phyloP scores from a whole-genome alignment of 1,140 invertebrate genomes.

The Caenorhabditis briggsae region DNA sequence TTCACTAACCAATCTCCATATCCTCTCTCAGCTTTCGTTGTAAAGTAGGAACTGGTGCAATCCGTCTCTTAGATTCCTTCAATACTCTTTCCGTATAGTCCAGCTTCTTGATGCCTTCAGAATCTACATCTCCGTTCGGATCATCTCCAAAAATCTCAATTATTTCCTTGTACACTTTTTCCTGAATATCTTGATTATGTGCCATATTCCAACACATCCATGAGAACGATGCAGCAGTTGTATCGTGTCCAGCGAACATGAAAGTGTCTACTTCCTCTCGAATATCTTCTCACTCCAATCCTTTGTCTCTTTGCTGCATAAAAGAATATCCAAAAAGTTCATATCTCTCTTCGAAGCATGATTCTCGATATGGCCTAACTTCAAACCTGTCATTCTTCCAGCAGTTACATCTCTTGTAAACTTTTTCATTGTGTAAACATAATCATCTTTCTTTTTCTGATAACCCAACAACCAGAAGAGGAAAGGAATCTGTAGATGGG shows the following conservation, averaged over 20 bases:
- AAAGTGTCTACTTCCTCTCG: slow-evolving; percentile 86
- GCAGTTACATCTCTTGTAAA: slow-evolving; percentile 10
- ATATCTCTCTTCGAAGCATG: slow-evolving; percentile 75
- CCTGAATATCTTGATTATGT: slow-evolving; percentile 81
- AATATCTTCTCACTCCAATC: slow-evolving; percentile 81
- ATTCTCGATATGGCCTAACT: slow-evolving; percentile 65
- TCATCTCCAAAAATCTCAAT: slow-evolving; percentile 82
- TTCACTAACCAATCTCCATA: slow-evolving; percentile 79
- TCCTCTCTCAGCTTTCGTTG: slow-evolving; percentile 84
- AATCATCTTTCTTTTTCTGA: slow-evolving; percentile 7
- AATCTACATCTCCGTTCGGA: slow-evolving; percentile 83
- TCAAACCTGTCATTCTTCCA: slow-evolving; percentile 23
- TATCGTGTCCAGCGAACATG: slow-evolving; percentile 88
- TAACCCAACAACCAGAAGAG: not conserved
- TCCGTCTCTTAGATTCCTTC: slow-evolving; percentile 84
- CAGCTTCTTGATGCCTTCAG: slow-evolving; percentile 87
- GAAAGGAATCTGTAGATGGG: not conserved
- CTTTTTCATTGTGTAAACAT: not conserved
- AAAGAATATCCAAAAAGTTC: slow-evolving; percentile 91
- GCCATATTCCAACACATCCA: slow-evolving; percentile 80
- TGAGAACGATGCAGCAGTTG: slow-evolving; percentile 87
- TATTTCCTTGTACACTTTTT: slow-evolving; percentile 85
- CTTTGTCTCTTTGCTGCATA: slow-evolving; percentile 85
- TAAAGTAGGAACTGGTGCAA: slow-evolving; percentile 82
- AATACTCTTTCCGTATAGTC: slow-evolving; percentile 87